These are phyloP conservation scores for Parasteatoda tepidariorum DNA, from an alignment of 1,140 invertebrate genomes.

Conservation along the genomic window DNA sequence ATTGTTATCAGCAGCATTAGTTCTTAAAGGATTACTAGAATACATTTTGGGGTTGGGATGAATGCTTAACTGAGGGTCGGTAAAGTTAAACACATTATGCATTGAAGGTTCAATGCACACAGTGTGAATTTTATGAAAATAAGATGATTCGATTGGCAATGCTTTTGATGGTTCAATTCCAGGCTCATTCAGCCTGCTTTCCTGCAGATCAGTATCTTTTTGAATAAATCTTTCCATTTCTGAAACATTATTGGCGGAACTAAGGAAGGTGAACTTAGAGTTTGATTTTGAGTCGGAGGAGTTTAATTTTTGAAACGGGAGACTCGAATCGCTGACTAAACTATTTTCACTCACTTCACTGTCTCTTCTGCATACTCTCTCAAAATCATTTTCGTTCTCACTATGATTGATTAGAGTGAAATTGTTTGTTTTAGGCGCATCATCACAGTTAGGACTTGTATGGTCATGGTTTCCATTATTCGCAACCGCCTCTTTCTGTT, in stretches of 20 bases:
- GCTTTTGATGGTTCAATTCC: slow-evolving; percentile 18
- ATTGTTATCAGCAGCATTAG: slow-evolving; percentile 12
- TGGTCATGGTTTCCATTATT: not conserved
- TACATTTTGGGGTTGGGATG: slow-evolving; percentile 16
- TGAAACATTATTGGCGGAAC: not conserved
- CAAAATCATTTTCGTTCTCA: slow-evolving; percentile 41
- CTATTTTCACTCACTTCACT: slow-evolving; percentile 10
- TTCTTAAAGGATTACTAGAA: slow-evolving; percentile 14
- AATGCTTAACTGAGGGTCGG: slow-evolving; percentile 28
- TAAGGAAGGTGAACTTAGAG: slow-evolving; percentile 20
- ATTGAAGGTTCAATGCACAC: slow-evolving; percentile 28
- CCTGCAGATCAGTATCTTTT: not conserved
- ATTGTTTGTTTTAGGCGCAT: slow-evolving; percentile 11
- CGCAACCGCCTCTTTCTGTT: not conserved
- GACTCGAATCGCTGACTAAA: slow-evolving; percentile 6
- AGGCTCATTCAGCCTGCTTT: slow-evolving; percentile 2
- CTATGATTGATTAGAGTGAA: slow-evolving; percentile 46
- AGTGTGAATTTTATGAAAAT: slow-evolving; percentile 26
- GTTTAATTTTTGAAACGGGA: not conserved
- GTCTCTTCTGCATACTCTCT: slow-evolving; percentile 19
- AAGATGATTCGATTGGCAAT: not conserved
- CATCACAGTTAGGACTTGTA: slow-evolving; percentile 30
- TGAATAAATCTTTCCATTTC: not conserved
- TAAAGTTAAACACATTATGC: slow-evolving; percentile 26
- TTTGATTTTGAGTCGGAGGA: not conserved